Evolutionary conservation across 2,888 invertebrate species (phyloP).

Genomic region (Perizoma flavofasciatum): DNA sequence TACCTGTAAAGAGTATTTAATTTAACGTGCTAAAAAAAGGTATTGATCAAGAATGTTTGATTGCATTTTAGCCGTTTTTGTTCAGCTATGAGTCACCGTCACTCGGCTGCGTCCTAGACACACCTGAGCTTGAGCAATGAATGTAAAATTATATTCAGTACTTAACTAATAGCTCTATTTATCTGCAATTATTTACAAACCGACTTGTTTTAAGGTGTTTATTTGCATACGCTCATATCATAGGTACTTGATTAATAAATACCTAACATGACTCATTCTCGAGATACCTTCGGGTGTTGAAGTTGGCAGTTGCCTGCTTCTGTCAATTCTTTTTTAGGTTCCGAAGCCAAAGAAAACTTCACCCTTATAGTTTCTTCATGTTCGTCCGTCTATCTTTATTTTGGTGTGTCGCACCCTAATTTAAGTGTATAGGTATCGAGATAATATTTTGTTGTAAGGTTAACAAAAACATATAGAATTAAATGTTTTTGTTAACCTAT

Average conservation of each 20-base stretch:
- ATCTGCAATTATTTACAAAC: constrained; percentile 42
- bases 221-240: constrained; percentile 39
- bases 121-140: constrained; percentile 27
- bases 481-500: too few species aligned
- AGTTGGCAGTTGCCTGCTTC: not conserved
- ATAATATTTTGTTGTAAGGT: too few species aligned
- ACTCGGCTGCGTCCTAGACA: constrained; percentile 25
- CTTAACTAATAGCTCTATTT: constrained; percentile 43
- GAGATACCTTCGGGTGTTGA: constrained; percentile 6
- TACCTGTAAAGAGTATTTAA: constrained; percentile 20
- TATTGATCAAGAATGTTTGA: constrained; percentile 9
- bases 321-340: not conserved
- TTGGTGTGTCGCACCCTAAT: too few species aligned
- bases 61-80: constrained; percentile 26
- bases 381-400: too few species aligned
- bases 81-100: constrained; percentile 33
- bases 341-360: too few species aligned
- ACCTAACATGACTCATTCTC: constrained; percentile 22
- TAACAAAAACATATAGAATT: too few species aligned
- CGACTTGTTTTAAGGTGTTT: constrained; percentile 39
- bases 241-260: constrained; percentile 15
- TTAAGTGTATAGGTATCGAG: too few species aligned
- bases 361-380: too few species aligned
- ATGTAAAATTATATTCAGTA: constrained; percentile 40
- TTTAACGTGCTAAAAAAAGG: constrained; percentile 13